Evolutionary conservation across 2,888 invertebrate species (phyloP).

Genomic region (Stenodera caucasica): DNA sequence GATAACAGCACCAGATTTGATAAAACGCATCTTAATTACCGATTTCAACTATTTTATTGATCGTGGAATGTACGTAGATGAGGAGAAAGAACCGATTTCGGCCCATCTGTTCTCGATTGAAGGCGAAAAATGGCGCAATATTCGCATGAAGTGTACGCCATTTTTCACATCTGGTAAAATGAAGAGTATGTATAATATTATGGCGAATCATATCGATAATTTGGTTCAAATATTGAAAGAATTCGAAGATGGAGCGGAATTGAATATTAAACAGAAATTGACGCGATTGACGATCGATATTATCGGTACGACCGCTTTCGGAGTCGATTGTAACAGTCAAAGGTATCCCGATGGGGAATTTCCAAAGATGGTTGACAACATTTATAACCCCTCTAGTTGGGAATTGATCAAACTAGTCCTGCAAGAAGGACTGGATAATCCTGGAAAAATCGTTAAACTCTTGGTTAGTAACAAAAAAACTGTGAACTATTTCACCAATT

Average conservation of each 20-base stretch:
- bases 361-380: constrained; percentile 5
- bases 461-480: constrained; percentile 31
- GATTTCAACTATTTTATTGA: no score
- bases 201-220: constrained; percentile 29
- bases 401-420: background rate
- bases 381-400: no score
- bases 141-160: constrained; percentile 41
- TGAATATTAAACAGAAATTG: constrained; percentile 21
- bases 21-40: constrained; percentile 9
- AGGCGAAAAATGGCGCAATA: constrained; percentile 51
- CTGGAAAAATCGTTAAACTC: constrained; percentile 17
- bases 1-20: background rate
- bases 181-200: constrained; percentile 8
- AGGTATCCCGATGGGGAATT: background rate
- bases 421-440: background rate
- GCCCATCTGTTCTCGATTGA: constrained; percentile 28
- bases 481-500: constrained; percentile 53
- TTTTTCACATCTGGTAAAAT: constrained; percentile 11
- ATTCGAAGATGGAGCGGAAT: background rate
- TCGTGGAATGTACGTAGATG: constrained; percentile 12
- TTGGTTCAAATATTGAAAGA: constrained; percentile 22
- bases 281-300: constrained; percentile 28
- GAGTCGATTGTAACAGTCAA: constrained; percentile 28
- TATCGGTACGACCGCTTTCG: constrained; percentile 29
- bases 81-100: constrained; percentile 52